phyloP scores from a whole-genome alignment of 2,888 invertebrate species.

The Caenorhabditis becei region DNA sequence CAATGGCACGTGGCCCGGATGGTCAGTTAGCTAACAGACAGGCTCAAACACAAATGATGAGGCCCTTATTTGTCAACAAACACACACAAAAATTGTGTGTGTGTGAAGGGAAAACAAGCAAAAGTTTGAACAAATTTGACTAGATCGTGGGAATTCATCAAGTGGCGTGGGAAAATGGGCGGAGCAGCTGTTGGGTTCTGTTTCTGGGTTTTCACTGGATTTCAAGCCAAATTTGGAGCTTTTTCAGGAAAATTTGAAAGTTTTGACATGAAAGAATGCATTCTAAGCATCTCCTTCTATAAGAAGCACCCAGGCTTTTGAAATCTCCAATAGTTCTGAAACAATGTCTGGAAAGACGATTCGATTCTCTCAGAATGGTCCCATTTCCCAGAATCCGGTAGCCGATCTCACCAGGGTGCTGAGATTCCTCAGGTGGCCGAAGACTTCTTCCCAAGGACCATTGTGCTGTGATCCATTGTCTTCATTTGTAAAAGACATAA shows the following conservation, averaged over 20 bases:
- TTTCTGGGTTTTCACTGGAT: not conserved
- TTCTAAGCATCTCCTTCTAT: no score
- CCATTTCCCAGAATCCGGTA: no score
- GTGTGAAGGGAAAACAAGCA: conserved; percentile 51
- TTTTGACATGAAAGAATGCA: no score
- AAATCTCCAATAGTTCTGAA: no score
- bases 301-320: no score
- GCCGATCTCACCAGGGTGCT: no score
- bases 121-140: conserved; percentile 57
- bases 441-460: not conserved
- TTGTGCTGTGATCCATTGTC: not conserved
- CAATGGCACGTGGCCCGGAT: conserved; percentile 4
- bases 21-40: conserved; percentile 4
- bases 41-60: not conserved
- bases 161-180: conserved; percentile 56
- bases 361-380: no score
- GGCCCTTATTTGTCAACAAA: conserved; percentile 45
- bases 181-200: not conserved
- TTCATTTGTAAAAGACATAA: not conserved
- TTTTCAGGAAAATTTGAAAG: no score
- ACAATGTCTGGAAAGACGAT: no score
- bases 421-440: not conserved
- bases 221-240: no score
- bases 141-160: conserved; percentile 51
- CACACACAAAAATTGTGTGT: conserved; percentile 28